Conservation (phyloP, 2,888 invertebrate species). For the Bembecia ichneumoniformis region DNA sequence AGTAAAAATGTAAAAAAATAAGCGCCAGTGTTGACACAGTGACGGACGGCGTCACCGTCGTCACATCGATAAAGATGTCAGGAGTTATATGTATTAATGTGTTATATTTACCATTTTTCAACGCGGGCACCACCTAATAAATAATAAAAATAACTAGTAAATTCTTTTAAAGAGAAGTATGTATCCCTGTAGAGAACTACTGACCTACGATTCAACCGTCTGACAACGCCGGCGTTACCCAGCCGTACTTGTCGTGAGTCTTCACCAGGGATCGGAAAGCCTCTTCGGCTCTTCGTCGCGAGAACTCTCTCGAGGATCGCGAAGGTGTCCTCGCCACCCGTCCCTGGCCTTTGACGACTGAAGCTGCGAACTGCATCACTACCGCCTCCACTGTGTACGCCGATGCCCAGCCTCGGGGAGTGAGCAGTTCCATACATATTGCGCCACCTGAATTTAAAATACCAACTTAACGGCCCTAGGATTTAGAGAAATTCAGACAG, state of each 20-base stretch:
- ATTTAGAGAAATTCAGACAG: too few species aligned
- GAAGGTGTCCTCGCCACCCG: constrained; percentile 85
- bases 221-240: constrained; percentile 89
- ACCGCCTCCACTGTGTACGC: constrained; percentile 91
- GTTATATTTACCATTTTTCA: too few species aligned
- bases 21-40: too few species aligned
- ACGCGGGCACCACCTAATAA: too few species aligned
- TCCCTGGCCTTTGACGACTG: constrained; percentile 90
- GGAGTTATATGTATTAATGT: too few species aligned
- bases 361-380: constrained; percentile 91
- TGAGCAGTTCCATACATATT: constrained; percentile 90
- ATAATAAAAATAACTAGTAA: too few species aligned
- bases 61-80: too few species aligned
- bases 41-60: too few species aligned
- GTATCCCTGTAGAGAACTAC: constrained; percentile 12
- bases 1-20: too few species aligned
- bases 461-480: too few species aligned
- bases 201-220: constrained; percentile 77
- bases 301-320: constrained; percentile 84
- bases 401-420: constrained; percentile 90
- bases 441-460: constrained; percentile 75
- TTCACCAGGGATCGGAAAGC: constrained; percentile 89
- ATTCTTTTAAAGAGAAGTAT: too few species aligned
- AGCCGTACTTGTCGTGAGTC: constrained; percentile 92
- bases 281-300: constrained; percentile 85